These are phyloP conservation scores for Hoplias malabaricus DNA, from an alignment of 2,113 vertebrate species.

Conservation along the genomic window DNA sequence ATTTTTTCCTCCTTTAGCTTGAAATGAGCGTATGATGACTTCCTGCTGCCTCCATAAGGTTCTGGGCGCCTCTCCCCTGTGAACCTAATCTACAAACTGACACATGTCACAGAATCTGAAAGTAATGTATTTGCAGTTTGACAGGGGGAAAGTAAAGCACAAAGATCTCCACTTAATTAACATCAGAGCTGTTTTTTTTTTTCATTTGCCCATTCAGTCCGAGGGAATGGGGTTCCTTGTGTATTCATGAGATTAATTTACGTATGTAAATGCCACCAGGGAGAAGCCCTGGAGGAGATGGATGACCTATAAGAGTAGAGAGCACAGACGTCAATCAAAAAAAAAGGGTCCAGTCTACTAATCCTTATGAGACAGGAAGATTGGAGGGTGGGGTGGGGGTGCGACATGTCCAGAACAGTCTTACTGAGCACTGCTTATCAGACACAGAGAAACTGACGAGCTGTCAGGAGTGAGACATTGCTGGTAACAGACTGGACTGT, in stretches of 20 bases:
- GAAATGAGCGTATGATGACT: conserved; percentile 38
- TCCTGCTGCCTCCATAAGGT: conserved; percentile 12
- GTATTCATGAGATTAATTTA: conserved; percentile 34
- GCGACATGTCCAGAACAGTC: not conserved
- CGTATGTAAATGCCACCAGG: conserved; percentile 40
- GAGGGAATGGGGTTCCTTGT: not conserved
- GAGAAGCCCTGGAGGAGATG: not conserved
- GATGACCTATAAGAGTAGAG: conserved; percentile 15
- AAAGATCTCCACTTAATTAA: conserved; percentile 42
- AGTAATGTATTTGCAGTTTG: conserved; percentile 31
- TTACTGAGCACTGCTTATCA: not conserved
- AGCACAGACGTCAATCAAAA: conserved; percentile 40
- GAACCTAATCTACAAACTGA: conserved; percentile 39
- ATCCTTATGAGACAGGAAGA: conserved; percentile 4
- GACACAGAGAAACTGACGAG: not conserved
- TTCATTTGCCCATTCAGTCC: not conserved
- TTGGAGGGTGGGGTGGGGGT: not conserved
- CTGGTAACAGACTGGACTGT: not conserved
- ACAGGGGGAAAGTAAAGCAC: conserved; percentile 8
- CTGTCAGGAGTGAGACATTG: not conserved
- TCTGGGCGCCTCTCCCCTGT: conserved; percentile 1
- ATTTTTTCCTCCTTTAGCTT: conserved; percentile 32
- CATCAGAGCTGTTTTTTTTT: conserved; percentile 28
- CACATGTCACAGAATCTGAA: conserved; percentile 34
- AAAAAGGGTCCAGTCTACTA: not conserved